Conservation (phyloP, 2,113 vertebrate species). For the Boulengeromyrus knoepffleri region DNA sequence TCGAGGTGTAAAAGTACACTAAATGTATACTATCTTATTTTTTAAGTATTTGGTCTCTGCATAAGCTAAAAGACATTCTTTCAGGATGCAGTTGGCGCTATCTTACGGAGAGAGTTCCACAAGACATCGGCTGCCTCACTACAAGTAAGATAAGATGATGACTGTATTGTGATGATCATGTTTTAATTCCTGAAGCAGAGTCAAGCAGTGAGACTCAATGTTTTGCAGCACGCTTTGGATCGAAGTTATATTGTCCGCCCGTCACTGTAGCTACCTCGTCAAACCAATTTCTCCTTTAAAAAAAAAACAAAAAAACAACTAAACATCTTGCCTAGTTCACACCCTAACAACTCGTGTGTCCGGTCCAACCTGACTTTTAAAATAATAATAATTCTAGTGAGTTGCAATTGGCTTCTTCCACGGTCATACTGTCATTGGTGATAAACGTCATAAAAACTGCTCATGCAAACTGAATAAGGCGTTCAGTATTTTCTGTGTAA, state of each 20-base stretch:
- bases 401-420: neutral
- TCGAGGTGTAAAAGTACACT: neutral
- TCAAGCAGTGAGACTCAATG: neutral
- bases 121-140: neutral
- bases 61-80: neutral
- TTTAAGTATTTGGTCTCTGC: neutral
- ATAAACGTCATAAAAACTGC: neutral
- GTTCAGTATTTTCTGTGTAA: neutral
- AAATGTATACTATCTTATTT: neutral
- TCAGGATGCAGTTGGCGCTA: neutral
- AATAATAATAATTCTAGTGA: neutral
- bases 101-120: slow-evolving; percentile 10
- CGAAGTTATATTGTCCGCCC: neutral
- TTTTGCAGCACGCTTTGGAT: neutral
- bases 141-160: neutral
- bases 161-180: neutral
- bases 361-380: neutral
- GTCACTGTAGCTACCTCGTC: neutral
- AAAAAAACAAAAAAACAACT: neutral
- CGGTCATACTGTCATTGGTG: neutral
- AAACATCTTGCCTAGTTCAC: neutral
- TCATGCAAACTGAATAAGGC: neutral
- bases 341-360: neutral
- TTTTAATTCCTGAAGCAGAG: neutral
- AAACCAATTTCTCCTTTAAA: neutral